Evolutionary conservation across 2,888 invertebrate genomes (phyloP), one percentile per base, ranked within the genome.

Genomic region (Polydrusus tereticollis): DNA sequence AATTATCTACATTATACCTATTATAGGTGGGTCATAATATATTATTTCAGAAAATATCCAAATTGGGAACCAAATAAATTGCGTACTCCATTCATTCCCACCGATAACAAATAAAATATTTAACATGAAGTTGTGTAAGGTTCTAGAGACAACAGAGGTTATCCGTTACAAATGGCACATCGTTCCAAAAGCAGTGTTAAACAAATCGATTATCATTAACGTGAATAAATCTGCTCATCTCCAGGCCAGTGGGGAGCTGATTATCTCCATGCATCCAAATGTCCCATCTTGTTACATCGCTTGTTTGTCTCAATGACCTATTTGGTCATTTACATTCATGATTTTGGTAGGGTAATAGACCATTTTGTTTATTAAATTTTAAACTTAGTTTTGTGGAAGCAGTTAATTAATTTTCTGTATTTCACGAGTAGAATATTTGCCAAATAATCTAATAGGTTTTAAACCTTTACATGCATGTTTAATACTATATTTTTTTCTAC

Each of bases 241-340:
- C 55, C 33, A 52, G 76, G 75, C 74, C 78, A 76, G 77, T 77
- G 69, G 78, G 78, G 78, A 76, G 78, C 74, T 78, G 76, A 78
- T 78, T 76, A 77, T 73, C 64, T 60, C 71, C 75, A 64, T 75
- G 72, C 74, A 77, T 74, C 72, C 73, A 57, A 62, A 59, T 59
- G 60, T 58, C 65, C 47, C 57, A 64, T 74, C 69, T 74, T 70
- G 68, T 69, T 70, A 57, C 59, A 50, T 58, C 33, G 38, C 38
- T 68, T 45, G 60, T 52, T 38, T 12, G 60, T 68, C 50, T 50
- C 47, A 43, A 68, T 66, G 45, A 58, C 66, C 66, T 58, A 66
- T 66, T 66, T 47, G 63, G 26, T 58, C 58, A 58, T 66, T 66
- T 66, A 41, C 58, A 58, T 66, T 66, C 14, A 66, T 57, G 36